A percentile compares a stretch with the other conserved stretches of the same genome.
Conservation (phyloP, 2,113 vertebrate genomes). For the Oncorhynchus masou region DNA sequence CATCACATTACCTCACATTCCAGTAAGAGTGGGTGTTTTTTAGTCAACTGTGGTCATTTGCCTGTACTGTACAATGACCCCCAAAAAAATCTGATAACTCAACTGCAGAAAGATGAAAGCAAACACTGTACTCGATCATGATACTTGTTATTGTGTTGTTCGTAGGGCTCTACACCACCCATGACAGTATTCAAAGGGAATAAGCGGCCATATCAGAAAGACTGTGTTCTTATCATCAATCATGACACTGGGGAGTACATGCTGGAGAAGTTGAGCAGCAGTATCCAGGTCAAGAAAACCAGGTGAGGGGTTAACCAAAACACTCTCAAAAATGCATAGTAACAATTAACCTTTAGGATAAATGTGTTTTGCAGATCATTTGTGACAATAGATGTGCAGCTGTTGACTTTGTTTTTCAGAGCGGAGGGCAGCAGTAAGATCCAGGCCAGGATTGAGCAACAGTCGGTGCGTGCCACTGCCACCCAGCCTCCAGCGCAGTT, state of each 20-base stretch:
- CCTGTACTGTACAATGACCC: not conserved
- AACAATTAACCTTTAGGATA: not conserved
- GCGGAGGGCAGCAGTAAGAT: constrained; percentile 99
- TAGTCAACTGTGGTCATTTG: not conserved
- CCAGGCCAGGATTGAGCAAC: constrained; percentile 93
- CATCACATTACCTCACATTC: constrained; percentile 96
- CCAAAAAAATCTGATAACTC: not conserved
- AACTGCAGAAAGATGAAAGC: not conserved
- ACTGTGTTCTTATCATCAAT: constrained; percentile 98
- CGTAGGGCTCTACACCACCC: constrained; percentile 92
- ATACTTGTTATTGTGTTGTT: constrained; percentile 1
- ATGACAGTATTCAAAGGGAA: constrained; percentile 99
- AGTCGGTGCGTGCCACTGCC: constrained; percentile 81
- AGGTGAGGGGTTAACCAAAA: constrained; percentile 73
- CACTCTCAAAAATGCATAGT: not conserved
- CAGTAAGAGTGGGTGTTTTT: constrained; percentile 72
- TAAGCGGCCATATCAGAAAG: constrained; percentile 96
- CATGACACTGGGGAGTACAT: constrained; percentile 96
- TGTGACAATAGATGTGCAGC: not conserved
- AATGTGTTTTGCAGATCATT: not conserved
- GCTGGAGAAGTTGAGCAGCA: constrained; percentile 96
- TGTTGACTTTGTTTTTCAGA: constrained; percentile 68
- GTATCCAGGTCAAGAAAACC: constrained; percentile 99
- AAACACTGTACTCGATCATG: not conserved
- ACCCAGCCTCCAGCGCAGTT: constrained; percentile 85